These are phyloP conservation scores for Unio delphinus DNA, from an alignment of 2,888 invertebrate genomes.

Conservation along the genomic window DNA sequence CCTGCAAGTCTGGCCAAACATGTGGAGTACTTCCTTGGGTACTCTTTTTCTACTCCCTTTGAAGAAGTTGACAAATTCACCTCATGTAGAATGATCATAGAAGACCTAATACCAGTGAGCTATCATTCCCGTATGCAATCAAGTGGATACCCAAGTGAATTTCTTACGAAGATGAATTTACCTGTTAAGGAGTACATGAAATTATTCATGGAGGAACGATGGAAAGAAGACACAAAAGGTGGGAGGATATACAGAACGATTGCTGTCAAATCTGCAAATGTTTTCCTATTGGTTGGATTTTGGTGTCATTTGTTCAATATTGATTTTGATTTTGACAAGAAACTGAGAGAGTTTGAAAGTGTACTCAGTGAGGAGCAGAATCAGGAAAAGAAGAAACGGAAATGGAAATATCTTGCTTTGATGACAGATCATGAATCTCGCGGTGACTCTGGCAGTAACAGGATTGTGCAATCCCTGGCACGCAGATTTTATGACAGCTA, in stretches of 20 bases:
- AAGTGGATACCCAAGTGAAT: conserved; percentile 8
- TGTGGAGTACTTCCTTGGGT: conserved; percentile 3
- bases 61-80: not conserved
- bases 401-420: conserved; percentile 5
- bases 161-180: conserved; percentile 6
- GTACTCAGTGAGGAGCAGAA: conserved; percentile 7
- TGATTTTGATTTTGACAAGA: conserved; percentile 9
- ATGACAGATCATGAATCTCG: conserved; percentile 9
- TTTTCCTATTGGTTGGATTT: conserved; percentile 18
- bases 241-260: conserved; percentile 5
- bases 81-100: not conserved
- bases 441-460: not conserved
- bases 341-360: conserved; percentile 2
- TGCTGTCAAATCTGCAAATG: conserved; percentile 14
- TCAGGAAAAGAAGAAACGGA: not conserved
- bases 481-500: too few species aligned
- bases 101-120: conserved; percentile 25
- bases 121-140: conserved; percentile 16
- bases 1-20: not conserved
- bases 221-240: conserved; percentile 7
- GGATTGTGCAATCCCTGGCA: conserved; percentile 28
- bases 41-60: not conserved
- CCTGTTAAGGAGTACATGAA: conserved; percentile 9
- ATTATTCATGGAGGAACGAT: conserved; percentile 11
- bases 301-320: conserved; percentile 22